phyloP scores from a whole-genome alignment of 2,113 vertebrate genomes.

The Chaetodon auriga region DNA sequence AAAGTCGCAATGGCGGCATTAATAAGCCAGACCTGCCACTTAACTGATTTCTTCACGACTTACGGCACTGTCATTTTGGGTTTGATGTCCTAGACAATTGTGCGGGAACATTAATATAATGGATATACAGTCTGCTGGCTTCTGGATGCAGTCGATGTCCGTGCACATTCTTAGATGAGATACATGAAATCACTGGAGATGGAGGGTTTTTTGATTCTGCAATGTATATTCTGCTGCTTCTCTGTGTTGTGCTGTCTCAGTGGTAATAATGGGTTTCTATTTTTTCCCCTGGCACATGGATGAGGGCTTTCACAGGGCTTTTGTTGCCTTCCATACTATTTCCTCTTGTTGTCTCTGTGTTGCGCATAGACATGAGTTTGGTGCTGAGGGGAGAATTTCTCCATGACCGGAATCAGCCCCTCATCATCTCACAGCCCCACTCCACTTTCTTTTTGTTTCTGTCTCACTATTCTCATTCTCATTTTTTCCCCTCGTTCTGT shows the following conservation, averaged over 20 bases:
- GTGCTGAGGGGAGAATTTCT: constrained; percentile 59
- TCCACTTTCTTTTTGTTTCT: constrained; percentile 47
- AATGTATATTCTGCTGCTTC: constrained; percentile 28
- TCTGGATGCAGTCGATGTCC: not conserved
- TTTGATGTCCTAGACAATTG: constrained; percentile 20
- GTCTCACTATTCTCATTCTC: constrained; percentile 43
- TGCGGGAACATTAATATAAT: constrained; percentile 6
- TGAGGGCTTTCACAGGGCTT: constrained; percentile 56
- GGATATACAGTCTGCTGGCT: constrained; percentile 7
- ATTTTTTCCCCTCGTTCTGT: constrained; percentile 19
- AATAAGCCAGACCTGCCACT: not conserved
- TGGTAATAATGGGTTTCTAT: constrained; percentile 69
- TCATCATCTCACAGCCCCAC: constrained; percentile 40
- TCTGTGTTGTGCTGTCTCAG: constrained; percentile 39
- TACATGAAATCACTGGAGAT: constrained; percentile 38
- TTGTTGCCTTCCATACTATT: constrained; percentile 63
- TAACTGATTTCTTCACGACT: constrained; percentile 6
- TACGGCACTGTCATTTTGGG: constrained; percentile 16
- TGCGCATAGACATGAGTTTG: constrained; percentile 49
- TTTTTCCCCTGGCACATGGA: constrained; percentile 65
- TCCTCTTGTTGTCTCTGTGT: constrained; percentile 48
- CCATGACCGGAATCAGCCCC: constrained; percentile 59
- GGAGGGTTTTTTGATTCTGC: constrained; percentile 18
- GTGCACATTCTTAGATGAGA: constrained; percentile 48
- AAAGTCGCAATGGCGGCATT: not conserved